These are phyloP conservation scores for Monopis laevigella DNA, from an alignment of 2,888 invertebrate genomes.

Conservation along the genomic window DNA sequence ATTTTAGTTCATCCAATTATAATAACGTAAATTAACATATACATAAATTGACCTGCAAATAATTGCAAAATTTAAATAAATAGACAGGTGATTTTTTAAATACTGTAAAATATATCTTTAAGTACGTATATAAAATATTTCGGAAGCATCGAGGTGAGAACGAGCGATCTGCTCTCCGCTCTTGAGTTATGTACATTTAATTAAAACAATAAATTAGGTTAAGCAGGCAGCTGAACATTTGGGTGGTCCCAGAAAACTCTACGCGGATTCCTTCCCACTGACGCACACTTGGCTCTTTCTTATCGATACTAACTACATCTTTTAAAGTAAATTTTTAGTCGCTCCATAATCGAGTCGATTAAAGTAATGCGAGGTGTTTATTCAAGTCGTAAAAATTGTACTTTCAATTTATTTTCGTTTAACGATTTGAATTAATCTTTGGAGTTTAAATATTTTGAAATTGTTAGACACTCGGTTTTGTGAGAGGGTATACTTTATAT, in stretches of 20 bases:
- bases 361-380: conserved; percentile 10
- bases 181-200: conserved; percentile 58
- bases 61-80: too few relatives aligned
- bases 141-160: conserved; percentile 1
- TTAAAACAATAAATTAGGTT: conserved; percentile 58
- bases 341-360: conserved; percentile 5
- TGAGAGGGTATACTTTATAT: too few relatives aligned
- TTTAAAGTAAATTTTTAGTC: conserved; percentile 7
- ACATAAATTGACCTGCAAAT: too few relatives aligned
- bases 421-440: too few relatives aligned
- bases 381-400: conserved; percentile 7
- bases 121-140: too few relatives aligned
- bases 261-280: conserved; percentile 7
- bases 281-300: conserved; percentile 9
- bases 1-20: too few relatives aligned
- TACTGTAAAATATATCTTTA: too few relatives aligned
- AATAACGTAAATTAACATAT: too few relatives aligned
- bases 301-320: conserved; percentile 4
- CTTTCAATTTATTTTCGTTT: not conserved
- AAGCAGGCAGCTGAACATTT: conserved; percentile 31
- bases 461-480: too few relatives aligned
- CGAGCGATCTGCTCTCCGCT: conserved; percentile 4
- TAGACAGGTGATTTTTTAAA: too few relatives aligned
- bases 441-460: too few relatives aligned
- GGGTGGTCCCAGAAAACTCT: conserved; percentile 41